Conservation (phyloP, 2,113 vertebrate genomes). For the Ardeotis arabs region DNA sequence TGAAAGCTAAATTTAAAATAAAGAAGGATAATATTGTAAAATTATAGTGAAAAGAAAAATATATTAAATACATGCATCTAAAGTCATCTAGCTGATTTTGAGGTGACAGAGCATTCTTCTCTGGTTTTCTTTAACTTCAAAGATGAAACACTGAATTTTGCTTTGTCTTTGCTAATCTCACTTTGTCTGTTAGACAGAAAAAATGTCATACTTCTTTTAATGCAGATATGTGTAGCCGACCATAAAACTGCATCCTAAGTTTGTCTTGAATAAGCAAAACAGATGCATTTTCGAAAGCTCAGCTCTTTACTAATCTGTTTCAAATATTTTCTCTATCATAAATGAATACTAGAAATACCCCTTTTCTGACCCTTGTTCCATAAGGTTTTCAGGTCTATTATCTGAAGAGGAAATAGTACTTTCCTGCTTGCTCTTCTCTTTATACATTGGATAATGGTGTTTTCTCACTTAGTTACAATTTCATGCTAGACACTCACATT, state of each 20-base stretch:
- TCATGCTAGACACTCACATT: neutral
- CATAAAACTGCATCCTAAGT: neutral
- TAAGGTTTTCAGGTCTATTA: neutral
- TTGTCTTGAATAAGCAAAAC: neutral
- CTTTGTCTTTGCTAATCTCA: neutral
- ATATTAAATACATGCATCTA: neutral
- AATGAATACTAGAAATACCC: neutral
- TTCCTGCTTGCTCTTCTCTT: neutral
- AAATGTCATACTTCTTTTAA: neutral
- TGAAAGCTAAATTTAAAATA: neutral
- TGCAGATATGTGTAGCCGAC: neutral
- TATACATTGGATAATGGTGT: neutral
- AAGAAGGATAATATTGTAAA: neutral
- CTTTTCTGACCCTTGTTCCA: neutral
- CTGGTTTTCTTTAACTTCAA: neutral
- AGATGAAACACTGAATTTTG: neutral
- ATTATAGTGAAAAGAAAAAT: neutral
- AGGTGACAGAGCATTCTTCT: neutral
- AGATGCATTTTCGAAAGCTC: neutral
- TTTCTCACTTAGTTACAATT: neutral
- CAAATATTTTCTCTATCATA: neutral
- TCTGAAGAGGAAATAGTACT: neutral
- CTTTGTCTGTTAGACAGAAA: neutral
- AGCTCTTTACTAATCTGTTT: neutral
- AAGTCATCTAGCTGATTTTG: neutral